phyloP scores from a whole-genome alignment of 2,113 vertebrate species.

The Anolis sagrei region DNA sequence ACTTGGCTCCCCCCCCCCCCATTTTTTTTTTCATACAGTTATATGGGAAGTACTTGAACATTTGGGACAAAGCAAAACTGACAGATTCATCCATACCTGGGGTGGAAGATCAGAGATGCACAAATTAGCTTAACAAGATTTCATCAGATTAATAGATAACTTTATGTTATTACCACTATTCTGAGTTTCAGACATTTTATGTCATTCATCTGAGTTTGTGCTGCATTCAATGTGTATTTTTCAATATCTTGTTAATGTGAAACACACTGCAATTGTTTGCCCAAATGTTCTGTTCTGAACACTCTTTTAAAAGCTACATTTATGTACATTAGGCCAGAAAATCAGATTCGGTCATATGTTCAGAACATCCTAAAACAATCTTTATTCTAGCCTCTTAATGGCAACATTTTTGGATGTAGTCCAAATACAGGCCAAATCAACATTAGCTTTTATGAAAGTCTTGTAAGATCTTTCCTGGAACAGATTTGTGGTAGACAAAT shows the following conservation, averaged over 20 bases:
- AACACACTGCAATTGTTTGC: conserved; percentile 37
- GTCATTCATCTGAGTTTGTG: background rate
- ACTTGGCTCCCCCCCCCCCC: too few species aligned
- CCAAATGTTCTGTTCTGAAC: conserved; percentile 53
- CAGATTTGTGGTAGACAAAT: background rate
- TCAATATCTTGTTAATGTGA: conserved; percentile 19
- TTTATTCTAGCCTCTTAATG: conserved; percentile 55
- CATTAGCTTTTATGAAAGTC: conserved; percentile 63
- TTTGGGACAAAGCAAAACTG: too few species aligned
- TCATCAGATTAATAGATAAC: background rate
- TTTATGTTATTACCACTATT: background rate
- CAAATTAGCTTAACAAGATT: background rate
- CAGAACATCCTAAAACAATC: conserved; percentile 60
- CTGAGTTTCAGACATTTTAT: background rate
- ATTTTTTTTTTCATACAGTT: too few species aligned
- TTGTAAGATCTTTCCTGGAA: conserved; percentile 54
- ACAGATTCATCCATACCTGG: background rate
- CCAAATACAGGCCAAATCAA: conserved; percentile 70
- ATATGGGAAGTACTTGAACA: too few species aligned
- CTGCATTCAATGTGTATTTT: background rate
- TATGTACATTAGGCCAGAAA: conserved; percentile 63
- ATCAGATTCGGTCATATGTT: conserved; percentile 68
- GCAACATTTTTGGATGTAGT: conserved; percentile 59
- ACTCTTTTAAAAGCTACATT: conserved; percentile 37
- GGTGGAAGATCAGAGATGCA: background rate